Conservation (phyloP, 2,113 vertebrate genomes). For the Poeciliopsis turrubarensis region DNA sequence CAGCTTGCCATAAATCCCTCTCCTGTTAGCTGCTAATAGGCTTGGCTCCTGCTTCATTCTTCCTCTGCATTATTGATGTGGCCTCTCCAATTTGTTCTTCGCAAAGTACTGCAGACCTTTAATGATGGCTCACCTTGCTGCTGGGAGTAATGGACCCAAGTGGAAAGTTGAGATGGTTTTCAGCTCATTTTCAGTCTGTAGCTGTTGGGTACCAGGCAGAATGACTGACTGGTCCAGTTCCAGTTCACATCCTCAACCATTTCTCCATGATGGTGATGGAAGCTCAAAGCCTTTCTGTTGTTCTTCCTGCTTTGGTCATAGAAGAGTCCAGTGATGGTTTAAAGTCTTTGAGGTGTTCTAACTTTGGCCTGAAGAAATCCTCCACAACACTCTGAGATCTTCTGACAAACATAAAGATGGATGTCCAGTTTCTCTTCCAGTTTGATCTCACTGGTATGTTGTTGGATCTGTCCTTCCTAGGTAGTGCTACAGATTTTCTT, state of each 20-base stretch:
- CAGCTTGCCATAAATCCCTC: constrained; percentile 56
- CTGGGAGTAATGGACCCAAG: constrained; percentile 42
- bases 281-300: not conserved
- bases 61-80: constrained; percentile 52
- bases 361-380: constrained; percentile 24
- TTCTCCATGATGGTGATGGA: constrained; percentile 1
- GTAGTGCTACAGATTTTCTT: constrained; percentile 1
- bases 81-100: constrained; percentile 50
- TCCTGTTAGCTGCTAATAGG: constrained; percentile 70
- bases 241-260: not conserved
- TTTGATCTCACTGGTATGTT: constrained; percentile 21
- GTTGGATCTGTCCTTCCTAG: constrained; percentile 22
- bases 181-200: constrained; percentile 50
- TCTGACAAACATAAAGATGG: constrained; percentile 47
- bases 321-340: constrained; percentile 5
- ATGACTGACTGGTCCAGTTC: constrained; percentile 41
- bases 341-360: constrained; percentile 22
- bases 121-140: constrained; percentile 61
- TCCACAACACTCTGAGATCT: not conserved
- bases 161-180: constrained; percentile 57
- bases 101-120: constrained; percentile 28
- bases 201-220: constrained; percentile 40
- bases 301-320: constrained; percentile 27
- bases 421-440: constrained; percentile 51
- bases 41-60: constrained; percentile 51